phyloP scores from a whole-genome alignment of 2,113 vertebrate genomes.

The Gnathonemus echidnorhynchus region DNA sequence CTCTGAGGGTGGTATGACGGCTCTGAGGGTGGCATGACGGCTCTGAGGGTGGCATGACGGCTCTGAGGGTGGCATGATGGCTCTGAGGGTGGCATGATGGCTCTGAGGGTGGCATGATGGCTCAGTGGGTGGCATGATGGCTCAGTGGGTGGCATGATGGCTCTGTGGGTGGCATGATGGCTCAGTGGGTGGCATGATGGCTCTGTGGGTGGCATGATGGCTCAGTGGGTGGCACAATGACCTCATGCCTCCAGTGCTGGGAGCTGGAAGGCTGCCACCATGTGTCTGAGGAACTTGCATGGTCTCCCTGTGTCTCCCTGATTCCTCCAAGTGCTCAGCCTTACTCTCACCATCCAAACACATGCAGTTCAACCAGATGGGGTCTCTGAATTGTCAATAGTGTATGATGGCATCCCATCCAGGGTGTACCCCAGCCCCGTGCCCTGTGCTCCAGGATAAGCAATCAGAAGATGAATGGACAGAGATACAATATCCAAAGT shows the following conservation, averaged over 20 bases:
- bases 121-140: not conserved
- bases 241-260: not conserved
- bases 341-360: not conserved
- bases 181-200: too few species aligned
- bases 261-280: not conserved
- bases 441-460: not conserved
- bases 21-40: not conserved
- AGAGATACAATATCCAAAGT: not conserved
- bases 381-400: not conserved
- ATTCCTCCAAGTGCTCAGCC: not conserved
- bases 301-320: not conserved
- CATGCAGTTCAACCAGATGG: not conserved
- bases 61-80: too few species aligned
- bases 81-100: too few species aligned
- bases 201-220: too few species aligned
- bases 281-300: not conserved
- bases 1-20: not conserved
- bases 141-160: too few species aligned
- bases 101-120: not conserved
- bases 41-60: too few species aligned
- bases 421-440: not conserved
- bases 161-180: too few species aligned
- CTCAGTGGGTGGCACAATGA: not conserved
- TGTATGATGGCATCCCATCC: not conserved
- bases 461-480: not conserved